Evolutionary conservation across 2,888 invertebrate genomes (phyloP), one percentile per base, ranked within the genome.

Genomic region (Nowickia ferox): DNA sequence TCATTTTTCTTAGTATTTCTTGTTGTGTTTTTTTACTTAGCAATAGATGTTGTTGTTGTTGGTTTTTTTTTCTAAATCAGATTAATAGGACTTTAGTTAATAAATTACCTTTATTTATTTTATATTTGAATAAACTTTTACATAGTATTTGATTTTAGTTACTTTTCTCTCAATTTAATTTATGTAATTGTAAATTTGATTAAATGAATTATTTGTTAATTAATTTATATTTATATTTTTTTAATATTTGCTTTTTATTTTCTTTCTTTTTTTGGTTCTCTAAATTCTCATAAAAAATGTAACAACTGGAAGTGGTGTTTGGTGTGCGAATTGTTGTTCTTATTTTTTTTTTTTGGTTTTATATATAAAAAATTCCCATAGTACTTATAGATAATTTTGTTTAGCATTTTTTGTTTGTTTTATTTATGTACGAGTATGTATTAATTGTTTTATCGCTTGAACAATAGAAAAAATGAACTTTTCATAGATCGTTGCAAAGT

Each of bases 241-340:
- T 77, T 80, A 71, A 87, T 88, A 87, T 88, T 68, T 57, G 51
- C 3, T 65, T n/a, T 71, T 76, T 19, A 17, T 44, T 44, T 76
- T 51, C n/a, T 78, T 69, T 22, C 30, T 72, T 30, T 74, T 13
- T 11, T 66, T 77, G 57, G 51, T 79, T 30, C 30, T 51, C 71
- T 79, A 72, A 76, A 72, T 83, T 86, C 79, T 83, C 86, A 83
- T 86, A 86, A 80, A 86, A 86, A 86, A 86, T 86, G 71, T 86
- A 86, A 86, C 86, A 86, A 86, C 86, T 91, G 91, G 90, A 91
- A 91, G 91, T 91, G 90, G 89, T 89, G 86, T 89, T 90, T 86
- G 79, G 89, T 91, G 92, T 91, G 90, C 91, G 91, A 91, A 89
- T 90, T 90, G 89, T 89, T 90, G 89, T 88, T 89, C 44, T 59